A percentile compares a stretch with the other conserved stretches of the same genome.
These are phyloP conservation scores for Tetheella fluctuosa DNA, from an alignment of 2,888 invertebrate species.

Conservation along the genomic window DNA sequence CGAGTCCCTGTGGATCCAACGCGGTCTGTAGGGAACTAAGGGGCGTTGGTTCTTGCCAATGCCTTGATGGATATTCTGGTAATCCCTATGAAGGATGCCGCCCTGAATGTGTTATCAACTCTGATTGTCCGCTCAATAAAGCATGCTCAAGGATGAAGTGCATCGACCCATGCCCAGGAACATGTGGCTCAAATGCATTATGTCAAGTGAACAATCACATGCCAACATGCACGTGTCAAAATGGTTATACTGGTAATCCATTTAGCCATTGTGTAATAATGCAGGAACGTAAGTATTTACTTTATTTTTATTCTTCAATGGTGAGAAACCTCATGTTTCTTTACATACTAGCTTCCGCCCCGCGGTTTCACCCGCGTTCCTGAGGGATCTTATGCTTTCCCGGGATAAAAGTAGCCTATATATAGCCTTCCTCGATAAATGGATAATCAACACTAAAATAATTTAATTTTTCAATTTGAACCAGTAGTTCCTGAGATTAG, in stretches of 20 bases:
- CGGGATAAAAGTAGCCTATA: too few relatives aligned
- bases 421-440: too few relatives aligned
- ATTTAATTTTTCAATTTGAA: too few relatives aligned
- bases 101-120: slow-evolving; percentile 89
- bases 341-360: too few relatives aligned
- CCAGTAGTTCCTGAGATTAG: too few relatives aligned
- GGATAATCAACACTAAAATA: too few relatives aligned
- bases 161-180: slow-evolving; percentile 90
- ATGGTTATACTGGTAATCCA: slow-evolving; percentile 87
- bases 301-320: not conserved
- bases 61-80: slow-evolving; percentile 86
- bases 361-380: too few relatives aligned
- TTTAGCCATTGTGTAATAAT: slow-evolving; percentile 84
- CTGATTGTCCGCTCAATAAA: slow-evolving; percentile 88
- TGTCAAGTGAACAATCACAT: slow-evolving; percentile 90
- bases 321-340: not conserved
- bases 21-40: slow-evolving; percentile 85
- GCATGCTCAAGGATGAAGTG: slow-evolving; percentile 90
- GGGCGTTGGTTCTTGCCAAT: slow-evolving; percentile 87
- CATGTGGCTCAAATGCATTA: slow-evolving; percentile 89
- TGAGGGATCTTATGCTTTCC: too few relatives aligned
- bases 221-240: slow-evolving; percentile 88
- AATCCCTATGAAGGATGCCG: slow-evolving; percentile 92
- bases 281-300: slow-evolving; percentile 73
- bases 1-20: slow-evolving; percentile 86